Percentiles rank a stretch among this genome's conserved stretches.
phyloP scores from a whole-genome alignment of 2,888 invertebrate species.

The Lithophane socia region DNA sequence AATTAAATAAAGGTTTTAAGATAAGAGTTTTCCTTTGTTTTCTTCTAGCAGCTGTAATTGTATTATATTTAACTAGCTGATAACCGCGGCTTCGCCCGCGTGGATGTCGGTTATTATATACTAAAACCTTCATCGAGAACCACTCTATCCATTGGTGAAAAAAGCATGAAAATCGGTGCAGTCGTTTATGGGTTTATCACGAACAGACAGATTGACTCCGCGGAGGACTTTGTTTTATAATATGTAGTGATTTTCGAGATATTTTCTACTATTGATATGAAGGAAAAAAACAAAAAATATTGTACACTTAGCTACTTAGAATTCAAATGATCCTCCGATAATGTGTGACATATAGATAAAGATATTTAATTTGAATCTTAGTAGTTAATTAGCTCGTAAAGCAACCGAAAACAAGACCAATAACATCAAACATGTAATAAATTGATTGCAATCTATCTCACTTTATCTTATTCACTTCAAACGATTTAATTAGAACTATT shows the following conservation, averaged over 20 bases:
- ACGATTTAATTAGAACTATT: slow-evolving; percentile 53
- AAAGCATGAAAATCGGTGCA: too few relatives aligned
- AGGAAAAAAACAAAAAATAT: too few relatives aligned
- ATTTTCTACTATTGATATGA: too few relatives aligned
- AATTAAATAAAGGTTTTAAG: slow-evolving; percentile 22
- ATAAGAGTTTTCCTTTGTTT: slow-evolving; percentile 26
- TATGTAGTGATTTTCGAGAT: too few relatives aligned
- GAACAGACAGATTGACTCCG: too few relatives aligned
- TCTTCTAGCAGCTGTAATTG: neutral
- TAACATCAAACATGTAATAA: slow-evolving; percentile 51
- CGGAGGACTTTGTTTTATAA: too few relatives aligned
- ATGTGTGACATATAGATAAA: slow-evolving; percentile 36
- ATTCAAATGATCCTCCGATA: slow-evolving; percentile 35
- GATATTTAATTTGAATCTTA: slow-evolving; percentile 27
- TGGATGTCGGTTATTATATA: too few relatives aligned
- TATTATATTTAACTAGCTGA: neutral
- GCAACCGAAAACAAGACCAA: slow-evolving; percentile 49
- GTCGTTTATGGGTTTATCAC: too few relatives aligned
- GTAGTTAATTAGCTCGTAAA: slow-evolving; percentile 41
- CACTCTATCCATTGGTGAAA: too few relatives aligned
- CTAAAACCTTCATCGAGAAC: too few relatives aligned
- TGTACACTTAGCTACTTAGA: neutral
- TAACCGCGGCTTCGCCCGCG: too few relatives aligned
- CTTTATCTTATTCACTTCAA: slow-evolving; percentile 59
- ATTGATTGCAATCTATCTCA: slow-evolving; percentile 57